Evolutionary conservation across 2,888 invertebrate species (phyloP), one percentile per base, ranked within the genome.

Genomic region (Pachymerium ferrugineum): DNA sequence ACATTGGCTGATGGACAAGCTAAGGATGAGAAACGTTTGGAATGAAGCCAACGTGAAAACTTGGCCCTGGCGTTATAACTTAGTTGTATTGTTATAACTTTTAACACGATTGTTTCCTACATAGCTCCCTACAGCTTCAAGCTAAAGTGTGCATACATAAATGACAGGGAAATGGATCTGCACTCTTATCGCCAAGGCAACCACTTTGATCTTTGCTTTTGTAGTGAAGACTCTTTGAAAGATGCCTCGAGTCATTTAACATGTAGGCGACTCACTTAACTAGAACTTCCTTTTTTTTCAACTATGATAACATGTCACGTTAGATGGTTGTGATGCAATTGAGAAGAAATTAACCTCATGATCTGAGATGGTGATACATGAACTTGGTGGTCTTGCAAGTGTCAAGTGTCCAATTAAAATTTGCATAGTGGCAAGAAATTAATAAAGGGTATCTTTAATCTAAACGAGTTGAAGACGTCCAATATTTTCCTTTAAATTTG

Each of bases 1-100:
- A 62, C 62, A n/a, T 62, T 62, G 62, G 22, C 25, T 62, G 62
- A 62, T 25, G 62, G 62, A 62, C 62, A 62, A 28, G 62, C 62
- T n/a, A 22, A 62, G 62, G 28, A 28, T 62, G 28, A 62, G 62
- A 28, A 5, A n/a, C n/a, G 62, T 62, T 62, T 62, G 62, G 62
- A 25, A 62, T 6, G 25, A n/a, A 5, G 62, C 62, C 62, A 62
- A 62, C 4, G 2, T 3, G 28, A 62, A 62, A 62, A 62, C 28
- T 62, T 62, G 62, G n/a, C n/a, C n/a, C n/a, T n/a, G n/a, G n/a
- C n/a, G n/a, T n/a, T n/a, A n/a, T n/a, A n/a, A n/a, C n/a, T n/a
- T n/a, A n/a, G n/a, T n/a, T n/a, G n/a, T n/a, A 62, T 62, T 62
- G 28, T 62, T 62, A 22, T 62, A 62, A 62, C 25, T 62, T 62